These are phyloP conservation scores for Drosophila persimilis DNA, from an alignment of 1,140 invertebrate genomes.

Conservation along the genomic window DNA sequence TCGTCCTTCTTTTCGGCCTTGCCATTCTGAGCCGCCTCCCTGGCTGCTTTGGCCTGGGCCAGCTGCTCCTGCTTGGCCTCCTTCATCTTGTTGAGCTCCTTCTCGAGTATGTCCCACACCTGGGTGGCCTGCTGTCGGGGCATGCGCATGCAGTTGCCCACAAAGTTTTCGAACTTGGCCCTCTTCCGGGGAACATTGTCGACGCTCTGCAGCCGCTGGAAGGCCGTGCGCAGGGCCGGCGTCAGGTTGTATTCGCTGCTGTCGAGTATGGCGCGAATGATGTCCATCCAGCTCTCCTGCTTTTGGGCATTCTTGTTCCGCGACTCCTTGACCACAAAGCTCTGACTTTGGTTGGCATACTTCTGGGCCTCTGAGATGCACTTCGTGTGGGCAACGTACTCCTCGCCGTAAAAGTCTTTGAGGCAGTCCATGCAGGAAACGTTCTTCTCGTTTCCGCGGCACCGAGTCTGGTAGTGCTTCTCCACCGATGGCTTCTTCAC, in stretches of 20 bases:
- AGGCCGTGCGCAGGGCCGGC: constrained; percentile 85
- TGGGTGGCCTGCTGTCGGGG: constrained; percentile 85
- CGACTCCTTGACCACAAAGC: constrained; percentile 88
- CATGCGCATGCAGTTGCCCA: constrained; percentile 86
- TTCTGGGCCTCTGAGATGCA: constrained; percentile 96
- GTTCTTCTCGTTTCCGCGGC: constrained; percentile 85
- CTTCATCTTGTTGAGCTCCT: constrained; percentile 85
- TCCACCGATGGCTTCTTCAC: constrained; percentile 96
- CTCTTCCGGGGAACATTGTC: constrained; percentile 97
- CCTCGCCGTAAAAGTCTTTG: constrained; percentile 91
- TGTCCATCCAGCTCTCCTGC: constrained; percentile 94
- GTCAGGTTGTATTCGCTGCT: constrained; percentile 85
- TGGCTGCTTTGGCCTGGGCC: constrained; percentile 49
- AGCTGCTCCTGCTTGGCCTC: constrained; percentile 66
- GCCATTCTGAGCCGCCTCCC: constrained; percentile 15
- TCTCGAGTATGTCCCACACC: constrained; percentile 89
- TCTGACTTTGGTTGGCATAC: constrained; percentile 90
- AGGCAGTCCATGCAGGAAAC: constrained; percentile 95
- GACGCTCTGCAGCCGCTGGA: constrained; percentile 89
- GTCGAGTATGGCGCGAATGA: constrained; percentile 89
- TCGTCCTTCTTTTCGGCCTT: no score
- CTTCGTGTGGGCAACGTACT: constrained; percentile 93
- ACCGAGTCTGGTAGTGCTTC: constrained; percentile 92
- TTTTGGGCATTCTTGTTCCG: constrained; percentile 95
- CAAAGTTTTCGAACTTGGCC: constrained; percentile 93